Percentiles rank a stretch among this genome's conserved stretches.
These are phyloP conservation scores for Urocolius indicus DNA, from an alignment of 2,113 vertebrate genomes.

Conservation along the genomic window DNA sequence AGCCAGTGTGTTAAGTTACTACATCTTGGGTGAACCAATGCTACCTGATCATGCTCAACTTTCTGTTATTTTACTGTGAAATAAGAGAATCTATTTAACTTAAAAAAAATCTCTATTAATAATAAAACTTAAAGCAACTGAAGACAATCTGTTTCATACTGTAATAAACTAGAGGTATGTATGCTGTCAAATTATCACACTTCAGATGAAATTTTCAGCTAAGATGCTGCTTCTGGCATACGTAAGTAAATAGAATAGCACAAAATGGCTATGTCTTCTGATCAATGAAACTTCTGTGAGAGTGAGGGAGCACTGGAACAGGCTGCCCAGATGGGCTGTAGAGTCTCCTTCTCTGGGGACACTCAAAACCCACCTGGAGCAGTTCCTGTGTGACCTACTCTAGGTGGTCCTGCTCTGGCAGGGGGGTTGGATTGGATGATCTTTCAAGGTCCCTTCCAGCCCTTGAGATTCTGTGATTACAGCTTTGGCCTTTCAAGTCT, in stretches of 20 bases:
- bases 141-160: background rate
- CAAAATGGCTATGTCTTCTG: background rate
- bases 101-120: background rate
- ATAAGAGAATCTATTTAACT: background rate
- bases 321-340: no score
- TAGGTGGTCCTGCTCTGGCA: no score
- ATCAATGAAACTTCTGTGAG: background rate
- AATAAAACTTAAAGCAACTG: background rate
- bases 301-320: no score
- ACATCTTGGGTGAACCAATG: background rate
- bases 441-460: no score
- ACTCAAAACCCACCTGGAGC: no score
- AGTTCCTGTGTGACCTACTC: no score
- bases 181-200: background rate
- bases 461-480: background rate
- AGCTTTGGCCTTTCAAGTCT: background rate
- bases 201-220: background rate
- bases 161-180: background rate
- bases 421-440: no score
- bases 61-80: background rate
- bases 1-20: background rate
- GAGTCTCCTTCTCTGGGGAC: no score
- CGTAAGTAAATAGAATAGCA: no score
- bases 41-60: background rate
- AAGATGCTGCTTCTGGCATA: background rate